Evolutionary conservation across 2,113 vertebrate species (phyloP), one percentile per base, ranked within the genome.

Genomic region (Laticauda colubrina): DNA sequence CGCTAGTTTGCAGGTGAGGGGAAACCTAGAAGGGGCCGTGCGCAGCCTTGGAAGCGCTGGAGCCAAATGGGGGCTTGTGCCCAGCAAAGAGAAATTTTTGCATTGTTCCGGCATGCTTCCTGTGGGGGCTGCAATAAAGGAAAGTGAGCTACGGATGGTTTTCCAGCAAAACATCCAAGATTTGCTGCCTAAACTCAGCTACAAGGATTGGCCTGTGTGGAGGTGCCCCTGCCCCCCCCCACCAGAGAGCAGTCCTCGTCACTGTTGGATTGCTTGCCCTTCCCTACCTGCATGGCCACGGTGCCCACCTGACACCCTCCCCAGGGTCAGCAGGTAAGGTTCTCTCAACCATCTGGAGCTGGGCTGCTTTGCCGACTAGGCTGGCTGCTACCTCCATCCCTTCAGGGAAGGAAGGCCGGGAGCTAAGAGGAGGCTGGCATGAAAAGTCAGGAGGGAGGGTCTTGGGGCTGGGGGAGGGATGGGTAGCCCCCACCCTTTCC

Each of bases 371-470:
- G 94, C 98, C 97, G 5, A 97, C 96, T 69, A 99, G 96, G 96
- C 97, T 98, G 61, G 98, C 98, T 0, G 98, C 98, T 61, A 97
- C 95, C 96, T 99, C 99, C 98, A 99, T 99, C 88, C 99, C 99
- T 99, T 96, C 55, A 92, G 29, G 75, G 8, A 43, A 85, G 64
- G 88, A 90, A 69, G 87, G 48, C 14, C 18, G 0, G 9, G 89
- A 9, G 29, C 15, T 75, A 15, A 75, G 69, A 34, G n/a, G 15
- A 39, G 15, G n/a, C 69, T 3, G 5, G 34, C 34, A 9, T 39
- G 18, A 21, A 20, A 10, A 21, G 29, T 54, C 12, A 6, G 2
- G 29, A 5, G 3, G 23, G 21, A 48, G 6, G 48, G 7, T 48
- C 48, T 1, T 48, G 23, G 43, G n/a, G 26, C 10, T 48, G 48